Percentiles rank a stretch among this genome's conserved stretches.
phyloP scores from a whole-genome alignment of 1,140 invertebrate species.

The honey bee (Apis mellifera) region Amel_HAv3.1 CM009944.2:5303501-5304000 shows the following conservation, averaged over 20 bases:
- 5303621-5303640: too few species aligned
- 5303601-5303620: too few species aligned
- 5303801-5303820: too few species aligned
- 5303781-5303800: neutral
- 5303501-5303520: too few species aligned
- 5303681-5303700: neutral
- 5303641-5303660: neutral
- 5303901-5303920: neutral
- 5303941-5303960: too few species aligned
- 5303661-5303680: constrained; percentile 20
- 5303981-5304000: too few species aligned
- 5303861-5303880: neutral
- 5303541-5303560: too few species aligned
- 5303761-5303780: constrained; percentile 3
- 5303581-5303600: too few species aligned
- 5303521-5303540: too few species aligned
- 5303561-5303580: too few species aligned
- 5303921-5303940: neutral
- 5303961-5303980: too few species aligned
- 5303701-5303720: neutral
- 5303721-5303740: neutral
- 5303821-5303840: too few species aligned
- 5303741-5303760: neutral
- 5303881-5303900: constrained; percentile 1
- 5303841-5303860: neutral